phyloP scores from a whole-genome alignment of 2,113 vertebrate genomes.

The Arenaria interpres region DNA sequence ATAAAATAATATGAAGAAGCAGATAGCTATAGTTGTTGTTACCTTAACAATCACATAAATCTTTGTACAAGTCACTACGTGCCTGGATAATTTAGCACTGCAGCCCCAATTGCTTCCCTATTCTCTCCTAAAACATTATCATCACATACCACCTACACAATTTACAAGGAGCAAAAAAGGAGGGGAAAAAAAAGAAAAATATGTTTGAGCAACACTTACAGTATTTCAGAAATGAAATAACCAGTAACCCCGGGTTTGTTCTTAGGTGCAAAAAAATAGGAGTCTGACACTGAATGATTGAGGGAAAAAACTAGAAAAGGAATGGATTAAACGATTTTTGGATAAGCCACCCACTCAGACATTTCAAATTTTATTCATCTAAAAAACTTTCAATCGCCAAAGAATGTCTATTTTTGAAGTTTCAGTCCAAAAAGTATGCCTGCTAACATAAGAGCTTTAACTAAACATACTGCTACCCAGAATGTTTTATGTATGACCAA shows the following conservation, averaged over 20 bases:
- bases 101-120: slow-evolving; percentile 19
- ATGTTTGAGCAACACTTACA: not conserved
- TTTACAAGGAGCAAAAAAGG: not conserved
- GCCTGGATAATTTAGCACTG: slow-evolving; percentile 25
- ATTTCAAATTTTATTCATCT: not conserved
- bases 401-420: not conserved
- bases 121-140: slow-evolving; percentile 29
- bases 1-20: not conserved
- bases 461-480: not conserved
- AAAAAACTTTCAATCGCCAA: not conserved
- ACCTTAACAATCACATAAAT: not conserved
- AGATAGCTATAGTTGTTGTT: not conserved
- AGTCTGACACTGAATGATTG: not conserved
- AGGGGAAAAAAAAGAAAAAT: not conserved
- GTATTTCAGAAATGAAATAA: not conserved
- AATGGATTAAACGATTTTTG: not conserved
- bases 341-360: not conserved
- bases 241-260: not conserved
- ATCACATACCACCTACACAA: slow-evolving; percentile 41
- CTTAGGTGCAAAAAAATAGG: not conserved
- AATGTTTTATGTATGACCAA: slow-evolving; percentile 12
- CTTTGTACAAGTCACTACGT: slow-evolving; percentile 15
- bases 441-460: not conserved
- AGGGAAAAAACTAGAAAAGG: not conserved
- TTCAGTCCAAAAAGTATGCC: not conserved